These are phyloP conservation scores for Orbicella faveolata DNA, from an alignment of 64 coral and sea anemone species.

Conservation along the genomic window DNA sequence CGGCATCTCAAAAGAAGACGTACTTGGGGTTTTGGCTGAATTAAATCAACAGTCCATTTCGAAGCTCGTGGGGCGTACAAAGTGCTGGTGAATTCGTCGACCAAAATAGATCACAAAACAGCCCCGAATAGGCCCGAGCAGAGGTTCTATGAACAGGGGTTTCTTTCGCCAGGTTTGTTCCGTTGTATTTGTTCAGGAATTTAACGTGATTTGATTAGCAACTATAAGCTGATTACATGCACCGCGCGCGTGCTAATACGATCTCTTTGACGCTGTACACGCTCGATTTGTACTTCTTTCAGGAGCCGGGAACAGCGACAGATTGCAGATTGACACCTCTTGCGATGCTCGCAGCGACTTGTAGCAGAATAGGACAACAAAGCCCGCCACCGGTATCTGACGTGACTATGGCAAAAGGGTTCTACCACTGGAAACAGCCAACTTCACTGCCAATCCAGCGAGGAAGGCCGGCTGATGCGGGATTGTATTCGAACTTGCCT, in stretches of 20 bases:
- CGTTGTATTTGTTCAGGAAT: conserved; percentile 78
- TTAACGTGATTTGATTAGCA: conserved; percentile 92
- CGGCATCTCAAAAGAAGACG: conserved; percentile 94
- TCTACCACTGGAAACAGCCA: conserved; percentile 93
- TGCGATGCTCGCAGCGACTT: conserved; percentile 95
- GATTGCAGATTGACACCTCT: conserved; percentile 63
- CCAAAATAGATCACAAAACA: conserved; percentile 47
- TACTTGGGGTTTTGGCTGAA: conserved; percentile 51
- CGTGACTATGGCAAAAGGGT: conserved; percentile 75
- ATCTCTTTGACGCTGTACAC: conserved; percentile 74
- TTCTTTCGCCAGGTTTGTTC: conserved; percentile 67
- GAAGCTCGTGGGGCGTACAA: conserved; percentile 23
- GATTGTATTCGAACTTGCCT: conserved; percentile 28
- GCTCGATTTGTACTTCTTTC: conserved; percentile 69
- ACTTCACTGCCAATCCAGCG: conserved; percentile 33
- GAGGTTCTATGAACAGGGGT: conserved; percentile 56
- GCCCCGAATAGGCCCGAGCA: conserved; percentile 42
- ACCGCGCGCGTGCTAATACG: conserved; percentile 65
- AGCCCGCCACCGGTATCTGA: conserved; percentile 72
- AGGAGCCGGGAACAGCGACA: conserved; percentile 32
- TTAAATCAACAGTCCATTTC: conserved; percentile 41
- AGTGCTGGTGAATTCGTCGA: conserved; percentile 17
- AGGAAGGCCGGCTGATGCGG: conserved; percentile 4
- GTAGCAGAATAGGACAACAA: conserved; percentile 95
- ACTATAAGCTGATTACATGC: conserved; percentile 80